Evolutionary conservation across 1,140 invertebrate species (phyloP), one percentile per base, ranked within the genome.

Genomic region (Atta texana): DNA sequence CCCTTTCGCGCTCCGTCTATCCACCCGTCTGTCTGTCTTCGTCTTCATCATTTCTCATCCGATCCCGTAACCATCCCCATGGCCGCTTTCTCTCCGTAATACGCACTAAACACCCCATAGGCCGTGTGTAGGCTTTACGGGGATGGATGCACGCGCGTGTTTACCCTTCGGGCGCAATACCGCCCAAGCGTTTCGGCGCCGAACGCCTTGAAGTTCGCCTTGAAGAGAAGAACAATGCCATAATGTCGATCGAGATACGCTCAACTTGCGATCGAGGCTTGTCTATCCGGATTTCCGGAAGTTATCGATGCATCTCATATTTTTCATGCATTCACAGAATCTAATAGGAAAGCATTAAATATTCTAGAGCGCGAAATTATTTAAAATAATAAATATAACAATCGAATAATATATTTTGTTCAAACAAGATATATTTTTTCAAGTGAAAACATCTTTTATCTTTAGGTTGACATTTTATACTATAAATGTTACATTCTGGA

Each of bases 91-190:
- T 85, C 88, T 90, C 85, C 82, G 92, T 94, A 93, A 93, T 93
- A 93, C 92, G 89, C 92, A 92, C 90, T 94, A 94, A 94, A 94
- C 93, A 93, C 93, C 93, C 92, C 92, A 92, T 94, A 90, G 90
- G 72, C 89, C 86, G 72, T 90, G 75, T 87, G 75, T 85, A 84
- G 84, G 88, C 90, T 92, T 91, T 91, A 92, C 88, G 87, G 87
- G 87, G 82, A 68, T 88, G 86, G 82, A 68, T 88, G 82, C 89
- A 90, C 91, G 88, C 86, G 89, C 86, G 90, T 90, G 87, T 92
- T 92, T 90, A 88, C 88, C 85, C 84, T 86, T 77, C 87, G 66
- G 39, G 66, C 77, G 74, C 81, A 76, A 85, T 78, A 49, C 63
- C 82, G 69, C 80, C 80, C 80, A 61, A 44, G 80, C 80, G 80